These are phyloP conservation scores for Parapristionchus giblindavisi DNA, from an alignment of 2,888 invertebrate species.

Conservation along the genomic window DNA sequence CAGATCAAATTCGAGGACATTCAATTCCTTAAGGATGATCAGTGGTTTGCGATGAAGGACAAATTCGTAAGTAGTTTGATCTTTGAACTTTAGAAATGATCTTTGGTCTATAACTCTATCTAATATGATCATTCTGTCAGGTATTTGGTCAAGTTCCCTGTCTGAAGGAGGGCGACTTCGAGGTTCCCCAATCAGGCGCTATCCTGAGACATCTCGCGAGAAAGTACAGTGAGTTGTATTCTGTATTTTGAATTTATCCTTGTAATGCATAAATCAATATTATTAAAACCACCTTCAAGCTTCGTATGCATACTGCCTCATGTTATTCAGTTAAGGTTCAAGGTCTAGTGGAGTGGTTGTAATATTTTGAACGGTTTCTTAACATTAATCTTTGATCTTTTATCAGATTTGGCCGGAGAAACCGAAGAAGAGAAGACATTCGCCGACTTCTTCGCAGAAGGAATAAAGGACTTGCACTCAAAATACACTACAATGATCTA, in stretches of 20 bases:
- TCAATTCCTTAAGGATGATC: conserved; percentile 44
- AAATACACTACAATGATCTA: conserved; percentile 58
- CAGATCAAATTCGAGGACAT: conserved; percentile 52
- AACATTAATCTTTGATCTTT: background rate
- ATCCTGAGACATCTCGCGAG: conserved; percentile 60
- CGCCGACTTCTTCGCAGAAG: conserved; percentile 57
- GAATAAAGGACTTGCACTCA: conserved; percentile 51
- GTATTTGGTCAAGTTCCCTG: conserved; percentile 58
- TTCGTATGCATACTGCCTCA: no score
- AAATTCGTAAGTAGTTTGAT: conserved; percentile 45
- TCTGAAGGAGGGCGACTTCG: conserved; percentile 49
- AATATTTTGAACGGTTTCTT: no score
- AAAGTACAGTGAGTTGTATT: conserved; percentile 48
- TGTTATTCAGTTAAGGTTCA: no score
- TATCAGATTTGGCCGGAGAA: conserved; percentile 52
- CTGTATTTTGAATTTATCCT: no score
- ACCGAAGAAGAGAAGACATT: conserved; percentile 51
- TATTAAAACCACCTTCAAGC: no score
- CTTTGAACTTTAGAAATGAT: background rate
- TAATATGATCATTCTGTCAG: conserved; percentile 39
- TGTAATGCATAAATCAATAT: no score
- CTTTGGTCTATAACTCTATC: background rate
- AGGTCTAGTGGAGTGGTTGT: no score
- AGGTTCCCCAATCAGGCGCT: conserved; percentile 57
- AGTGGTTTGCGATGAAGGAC: conserved; percentile 49